Percentiles rank a stretch among this genome's conserved stretches.
phyloP scores from a whole-genome alignment of 2,888 invertebrate genomes.

The Drosophila paracracens region DNA sequence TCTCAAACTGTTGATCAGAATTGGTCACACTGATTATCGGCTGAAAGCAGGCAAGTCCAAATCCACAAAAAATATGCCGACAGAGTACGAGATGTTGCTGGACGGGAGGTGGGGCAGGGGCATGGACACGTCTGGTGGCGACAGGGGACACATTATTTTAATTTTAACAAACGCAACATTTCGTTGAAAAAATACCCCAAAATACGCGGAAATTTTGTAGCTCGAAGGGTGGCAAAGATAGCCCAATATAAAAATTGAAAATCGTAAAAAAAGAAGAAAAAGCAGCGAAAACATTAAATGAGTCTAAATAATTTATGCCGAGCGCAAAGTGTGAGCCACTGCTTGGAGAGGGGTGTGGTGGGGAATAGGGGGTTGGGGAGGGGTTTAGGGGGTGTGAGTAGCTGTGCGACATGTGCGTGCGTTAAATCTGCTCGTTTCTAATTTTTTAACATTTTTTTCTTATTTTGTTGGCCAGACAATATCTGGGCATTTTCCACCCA shows the following conservation, averaged over 20 bases:
- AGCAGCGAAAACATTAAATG: constrained; percentile 68
- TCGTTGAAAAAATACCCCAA: constrained; percentile 61
- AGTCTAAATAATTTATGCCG: constrained; percentile 78
- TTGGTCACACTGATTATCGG: constrained; percentile 47
- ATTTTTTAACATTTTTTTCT: constrained; percentile 66
- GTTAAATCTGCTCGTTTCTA: constrained; percentile 67
- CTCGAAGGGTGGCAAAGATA: constrained; percentile 68
- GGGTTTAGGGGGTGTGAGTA: constrained; percentile 12
- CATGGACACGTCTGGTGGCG: constrained; percentile 74
- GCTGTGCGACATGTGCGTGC: constrained; percentile 69
- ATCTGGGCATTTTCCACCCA: constrained; percentile 54
- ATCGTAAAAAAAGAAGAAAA: constrained; percentile 60
- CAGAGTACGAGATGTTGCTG: neutral
- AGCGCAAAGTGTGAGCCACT: constrained; percentile 48
- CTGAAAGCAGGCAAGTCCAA: constrained; percentile 15
- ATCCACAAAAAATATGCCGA: neutral
- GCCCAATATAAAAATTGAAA: constrained; percentile 64
- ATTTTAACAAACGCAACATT: constrained; percentile 67
- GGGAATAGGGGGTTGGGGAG: neutral
- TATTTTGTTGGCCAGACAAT: constrained; percentile 50
- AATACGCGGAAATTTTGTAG: constrained; percentile 37
- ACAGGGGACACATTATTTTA: constrained; percentile 84
- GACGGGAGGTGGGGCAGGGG: neutral
- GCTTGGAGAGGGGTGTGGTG: constrained; percentile 10
- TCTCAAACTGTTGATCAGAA: neutral